A percentile compares a stretch with the other conserved stretches of the same genome.
Evolutionary conservation across 2,888 invertebrate genomes (phyloP).

Genomic region (Didymodactylos carnosus): DNA sequence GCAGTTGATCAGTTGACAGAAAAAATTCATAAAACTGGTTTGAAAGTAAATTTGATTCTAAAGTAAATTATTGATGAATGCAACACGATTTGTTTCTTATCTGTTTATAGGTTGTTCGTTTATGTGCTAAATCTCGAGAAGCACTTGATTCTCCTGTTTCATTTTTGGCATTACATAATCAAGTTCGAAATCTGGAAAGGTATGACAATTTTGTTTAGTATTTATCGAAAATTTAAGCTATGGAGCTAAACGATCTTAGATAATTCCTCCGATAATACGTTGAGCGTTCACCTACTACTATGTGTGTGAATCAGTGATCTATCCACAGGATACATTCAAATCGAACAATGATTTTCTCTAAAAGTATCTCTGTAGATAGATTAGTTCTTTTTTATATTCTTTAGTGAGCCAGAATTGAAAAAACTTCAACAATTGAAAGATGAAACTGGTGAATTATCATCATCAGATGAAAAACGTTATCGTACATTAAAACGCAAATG

Average conservation of each 20-base stretch:
- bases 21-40: constrained; percentile 86
- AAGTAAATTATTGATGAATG: background rate
- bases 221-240: background rate
- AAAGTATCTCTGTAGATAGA: background rate
- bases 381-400: constrained; percentile 10
- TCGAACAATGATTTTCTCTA: too few species aligned
- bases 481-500: constrained; percentile 68
- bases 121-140: constrained; percentile 92
- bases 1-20: constrained; percentile 97
- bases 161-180: constrained; percentile 84
- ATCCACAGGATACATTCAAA: too few species aligned
- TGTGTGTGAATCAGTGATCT: too few species aligned
- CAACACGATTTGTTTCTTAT: background rate
- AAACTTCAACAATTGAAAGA: constrained; percentile 89
- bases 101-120: too few species aligned
- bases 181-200: constrained; percentile 69
- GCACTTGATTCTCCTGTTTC: constrained; percentile 93
- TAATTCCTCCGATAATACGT: too few species aligned
- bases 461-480: constrained; percentile 81
- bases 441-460: constrained; percentile 87
- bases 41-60: too few species aligned
- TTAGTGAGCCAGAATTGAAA: constrained; percentile 60
- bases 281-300: too few species aligned
- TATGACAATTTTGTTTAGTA: constrained; percentile 36
- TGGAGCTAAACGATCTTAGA: too few species aligned